Conservation (phyloP, 2,888 invertebrate species). For the Cantharis lateralis region DNA sequence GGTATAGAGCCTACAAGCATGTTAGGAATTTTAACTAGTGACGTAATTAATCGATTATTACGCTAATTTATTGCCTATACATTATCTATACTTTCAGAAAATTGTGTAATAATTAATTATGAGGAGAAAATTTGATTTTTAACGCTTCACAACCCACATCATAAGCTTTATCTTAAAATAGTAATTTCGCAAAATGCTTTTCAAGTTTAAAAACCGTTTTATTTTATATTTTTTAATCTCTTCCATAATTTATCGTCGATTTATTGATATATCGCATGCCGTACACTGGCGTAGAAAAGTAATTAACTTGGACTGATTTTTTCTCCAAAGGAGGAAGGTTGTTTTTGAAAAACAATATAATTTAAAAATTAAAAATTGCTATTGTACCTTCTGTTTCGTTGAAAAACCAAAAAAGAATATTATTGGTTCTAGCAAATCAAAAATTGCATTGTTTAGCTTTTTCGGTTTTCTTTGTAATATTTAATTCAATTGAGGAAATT, state of each 20-base stretch:
- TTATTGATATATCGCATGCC: not conserved
- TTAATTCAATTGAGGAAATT: not conserved
- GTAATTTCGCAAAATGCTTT: not conserved
- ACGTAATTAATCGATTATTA: slow-evolving; percentile 10
- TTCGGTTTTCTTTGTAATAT: not conserved
- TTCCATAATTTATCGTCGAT: not conserved
- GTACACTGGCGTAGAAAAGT: not conserved
- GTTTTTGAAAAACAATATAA: not conserved
- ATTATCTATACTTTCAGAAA: not conserved
- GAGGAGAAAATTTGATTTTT: not conserved
- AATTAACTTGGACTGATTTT: not conserved
- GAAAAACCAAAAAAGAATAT: not conserved
- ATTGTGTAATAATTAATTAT: not conserved
- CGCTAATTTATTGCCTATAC: slow-evolving; percentile 4
- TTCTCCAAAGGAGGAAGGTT: not conserved
- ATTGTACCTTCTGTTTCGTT: not conserved
- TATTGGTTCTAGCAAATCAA: not conserved
- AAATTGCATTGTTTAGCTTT: not conserved
- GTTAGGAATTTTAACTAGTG: slow-evolving; percentile 14
- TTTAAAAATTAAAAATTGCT: not conserved
- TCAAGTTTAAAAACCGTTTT: not conserved
- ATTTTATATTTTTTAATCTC: not conserved
- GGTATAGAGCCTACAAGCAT: not conserved
- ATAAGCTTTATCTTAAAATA: not conserved
- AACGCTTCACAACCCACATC: not conserved